A percentile compares a stretch with the other conserved stretches of the same genome.
These are phyloP conservation scores for Panulirus ornatus DNA, from an alignment of 1,140 invertebrate species.

Conservation along the genomic window DNA sequence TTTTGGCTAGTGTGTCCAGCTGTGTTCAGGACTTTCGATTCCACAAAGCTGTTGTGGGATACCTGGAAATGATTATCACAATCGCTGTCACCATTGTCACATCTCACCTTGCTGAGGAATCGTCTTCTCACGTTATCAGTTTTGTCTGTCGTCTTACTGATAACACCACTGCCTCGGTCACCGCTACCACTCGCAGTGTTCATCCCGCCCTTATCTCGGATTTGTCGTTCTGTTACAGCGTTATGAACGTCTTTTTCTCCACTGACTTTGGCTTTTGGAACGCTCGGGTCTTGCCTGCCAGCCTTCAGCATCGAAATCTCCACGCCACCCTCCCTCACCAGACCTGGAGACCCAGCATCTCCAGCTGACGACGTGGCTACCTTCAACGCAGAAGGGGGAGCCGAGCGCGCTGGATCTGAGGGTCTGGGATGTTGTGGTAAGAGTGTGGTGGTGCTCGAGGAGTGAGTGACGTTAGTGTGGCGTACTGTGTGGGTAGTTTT, in stretches of 20 bases:
- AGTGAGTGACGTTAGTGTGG: background rate
- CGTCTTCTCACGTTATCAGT: background rate
- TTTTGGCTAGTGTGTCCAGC: background rate
- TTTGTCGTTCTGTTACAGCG: background rate
- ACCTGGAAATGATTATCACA: background rate
- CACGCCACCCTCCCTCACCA: too few species aligned
- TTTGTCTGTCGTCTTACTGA: background rate
- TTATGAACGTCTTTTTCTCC: background rate
- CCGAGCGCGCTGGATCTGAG: background rate
- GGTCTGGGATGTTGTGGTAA: background rate
- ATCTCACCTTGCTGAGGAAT: background rate
- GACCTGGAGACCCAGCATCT: too few species aligned
- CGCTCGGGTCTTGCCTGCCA: too few species aligned
- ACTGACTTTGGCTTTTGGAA: too few species aligned
- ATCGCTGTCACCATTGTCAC: background rate
- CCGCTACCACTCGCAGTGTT: background rate
- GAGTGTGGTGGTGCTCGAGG: background rate
- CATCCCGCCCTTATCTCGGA: background rate
- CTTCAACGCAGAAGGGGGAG: too few species aligned
- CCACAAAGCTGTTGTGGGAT: background rate
- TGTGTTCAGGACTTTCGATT: background rate
- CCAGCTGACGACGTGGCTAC: too few species aligned
- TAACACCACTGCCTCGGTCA: background rate
- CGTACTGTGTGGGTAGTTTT: background rate
- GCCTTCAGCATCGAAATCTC: too few species aligned